phyloP scores from a whole-genome alignment of 2,113 vertebrate genomes.

The Lepisosteus osseus region DNA sequence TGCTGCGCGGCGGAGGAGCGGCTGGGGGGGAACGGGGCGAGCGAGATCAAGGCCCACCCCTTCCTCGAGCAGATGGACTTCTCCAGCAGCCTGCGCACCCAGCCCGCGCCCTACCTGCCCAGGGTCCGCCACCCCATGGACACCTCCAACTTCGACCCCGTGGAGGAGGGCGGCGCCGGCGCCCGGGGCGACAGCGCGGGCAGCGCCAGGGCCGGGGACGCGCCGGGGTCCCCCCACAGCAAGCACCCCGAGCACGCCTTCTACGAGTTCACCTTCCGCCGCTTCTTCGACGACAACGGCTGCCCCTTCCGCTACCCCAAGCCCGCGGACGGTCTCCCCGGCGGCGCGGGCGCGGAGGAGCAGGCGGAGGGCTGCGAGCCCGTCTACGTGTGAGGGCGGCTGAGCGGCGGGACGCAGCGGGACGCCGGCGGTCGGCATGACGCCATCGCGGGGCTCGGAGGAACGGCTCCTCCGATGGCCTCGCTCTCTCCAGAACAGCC shows the following conservation, averaged over 20 bases:
- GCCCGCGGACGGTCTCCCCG: slow-evolving; percentile 63
- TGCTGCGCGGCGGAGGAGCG: slow-evolving; percentile 90
- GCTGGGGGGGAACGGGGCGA: slow-evolving; percentile 83
- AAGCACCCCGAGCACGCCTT: slow-evolving; percentile 96
- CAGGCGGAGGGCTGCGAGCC: slow-evolving; percentile 85
- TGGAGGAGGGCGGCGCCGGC: slow-evolving; percentile 84
- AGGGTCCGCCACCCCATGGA: slow-evolving; percentile 97
- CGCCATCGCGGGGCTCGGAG: no score
- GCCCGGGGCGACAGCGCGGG: slow-evolving; percentile 85
- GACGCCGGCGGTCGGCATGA: no score
- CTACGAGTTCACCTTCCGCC: slow-evolving; percentile 95
- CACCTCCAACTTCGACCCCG: slow-evolving; percentile 98
- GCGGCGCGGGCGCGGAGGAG: slow-evolving; percentile 48
- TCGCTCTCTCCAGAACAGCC: no score
- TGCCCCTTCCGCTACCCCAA: slow-evolving; percentile 94
- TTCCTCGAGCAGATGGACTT: slow-evolving; percentile 89
- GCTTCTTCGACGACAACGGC: slow-evolving; percentile 96
- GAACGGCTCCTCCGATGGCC: no score
- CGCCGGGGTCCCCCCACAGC: slow-evolving; percentile 71
- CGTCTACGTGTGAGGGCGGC: slow-evolving; percentile 82
- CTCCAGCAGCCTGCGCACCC: slow-evolving; percentile 86
- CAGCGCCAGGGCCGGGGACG: slow-evolving; percentile 80
- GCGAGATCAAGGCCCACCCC: slow-evolving; percentile 90
- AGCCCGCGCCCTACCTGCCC: slow-evolving; percentile 89
- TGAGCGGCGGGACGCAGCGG: neutral